phyloP scores from a whole-genome alignment of 2,888 invertebrate species.

The Stenodema calcarata region DNA sequence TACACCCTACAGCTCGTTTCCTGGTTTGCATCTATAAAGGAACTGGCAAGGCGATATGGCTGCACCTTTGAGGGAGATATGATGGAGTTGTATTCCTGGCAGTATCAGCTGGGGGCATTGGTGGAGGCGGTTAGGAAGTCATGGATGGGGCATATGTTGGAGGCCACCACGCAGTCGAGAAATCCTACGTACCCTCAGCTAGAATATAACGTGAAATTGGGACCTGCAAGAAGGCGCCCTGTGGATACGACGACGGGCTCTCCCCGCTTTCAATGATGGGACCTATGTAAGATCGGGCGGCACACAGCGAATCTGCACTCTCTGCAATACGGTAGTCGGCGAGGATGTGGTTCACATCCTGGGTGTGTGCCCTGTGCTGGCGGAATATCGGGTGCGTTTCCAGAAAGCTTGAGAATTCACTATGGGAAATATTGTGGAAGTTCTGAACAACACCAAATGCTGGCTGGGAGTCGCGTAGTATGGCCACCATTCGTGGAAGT shows the following conservation, averaged over 20 bases:
- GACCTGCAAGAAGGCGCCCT: neutral
- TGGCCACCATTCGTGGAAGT: neutral
- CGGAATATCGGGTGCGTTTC: no score
- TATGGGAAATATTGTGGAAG: no score
- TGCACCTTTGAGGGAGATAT: neutral
- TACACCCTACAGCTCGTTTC: no score
- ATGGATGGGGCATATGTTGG: neutral
- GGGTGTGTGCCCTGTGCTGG: no score
- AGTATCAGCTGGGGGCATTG: neutral
- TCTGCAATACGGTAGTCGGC: neutral
- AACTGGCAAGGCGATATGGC: neutral
- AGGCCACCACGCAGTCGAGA: neutral
- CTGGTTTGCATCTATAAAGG: neutral
- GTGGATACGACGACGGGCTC: neutral
- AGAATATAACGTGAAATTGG: neutral
- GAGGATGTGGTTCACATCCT: no score
- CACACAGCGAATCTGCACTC: neutral
- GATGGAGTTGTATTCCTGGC: neutral
- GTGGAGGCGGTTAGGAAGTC: neutral
- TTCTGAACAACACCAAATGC: neutral
- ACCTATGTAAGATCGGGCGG: neutral
- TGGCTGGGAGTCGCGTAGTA: neutral
- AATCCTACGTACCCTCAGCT: neutral
- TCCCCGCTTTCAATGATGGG: neutral
- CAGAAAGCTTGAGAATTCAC: no score